Evolutionary conservation across 1,140 invertebrate genomes (phyloP).

Genomic region (Camponotus floridanus): DNA sequence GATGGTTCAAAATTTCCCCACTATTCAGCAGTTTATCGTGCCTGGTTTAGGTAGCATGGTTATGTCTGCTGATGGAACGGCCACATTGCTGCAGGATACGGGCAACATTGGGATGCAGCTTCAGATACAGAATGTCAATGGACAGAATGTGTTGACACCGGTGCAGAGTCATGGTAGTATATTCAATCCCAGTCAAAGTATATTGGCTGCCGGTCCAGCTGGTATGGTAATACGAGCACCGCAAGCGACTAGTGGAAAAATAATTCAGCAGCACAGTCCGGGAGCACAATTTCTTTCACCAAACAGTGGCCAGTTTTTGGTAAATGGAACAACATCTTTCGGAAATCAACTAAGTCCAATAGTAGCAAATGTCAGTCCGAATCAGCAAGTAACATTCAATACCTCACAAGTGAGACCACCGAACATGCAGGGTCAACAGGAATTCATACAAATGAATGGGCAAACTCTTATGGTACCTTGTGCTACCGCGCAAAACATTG

Average conservation of each 20-base stretch:
- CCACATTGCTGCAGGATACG: slow-evolving; percentile 89
- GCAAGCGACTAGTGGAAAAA: slow-evolving; percentile 90
- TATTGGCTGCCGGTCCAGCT: slow-evolving; percentile 90
- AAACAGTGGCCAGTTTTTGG: slow-evolving; percentile 90
- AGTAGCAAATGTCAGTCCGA: slow-evolving; percentile 91
- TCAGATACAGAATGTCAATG: slow-evolving; percentile 93
- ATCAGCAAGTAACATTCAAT: slow-evolving; percentile 90
- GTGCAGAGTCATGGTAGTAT: slow-evolving; percentile 88
- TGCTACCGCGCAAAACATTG: slow-evolving; percentile 88
- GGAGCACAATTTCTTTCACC: slow-evolving; percentile 91
- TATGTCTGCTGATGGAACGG: slow-evolving; percentile 90
- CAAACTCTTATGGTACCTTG: slow-evolving; percentile 93
- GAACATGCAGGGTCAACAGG: slow-evolving; percentile 88
- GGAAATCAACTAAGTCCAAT: slow-evolving; percentile 93
- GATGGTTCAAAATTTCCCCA: slow-evolving; percentile 92
- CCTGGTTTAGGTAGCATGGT: slow-evolving; percentile 93
- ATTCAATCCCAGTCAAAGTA: slow-evolving; percentile 88
- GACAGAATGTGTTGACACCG: slow-evolving; percentile 91
- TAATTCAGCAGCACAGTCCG: slow-evolving; percentile 90
- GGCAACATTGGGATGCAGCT: slow-evolving; percentile 90
- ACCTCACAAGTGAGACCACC: slow-evolving; percentile 87
- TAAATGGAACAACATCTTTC: slow-evolving; percentile 89
- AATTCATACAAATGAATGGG: slow-evolving; percentile 91
- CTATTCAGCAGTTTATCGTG: slow-evolving; percentile 93
- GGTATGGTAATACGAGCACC: slow-evolving; percentile 93